These are phyloP conservation scores for Eudyptes chrysolophus DNA, from an alignment of 2,113 vertebrate species.

Conservation along the genomic window DNA sequence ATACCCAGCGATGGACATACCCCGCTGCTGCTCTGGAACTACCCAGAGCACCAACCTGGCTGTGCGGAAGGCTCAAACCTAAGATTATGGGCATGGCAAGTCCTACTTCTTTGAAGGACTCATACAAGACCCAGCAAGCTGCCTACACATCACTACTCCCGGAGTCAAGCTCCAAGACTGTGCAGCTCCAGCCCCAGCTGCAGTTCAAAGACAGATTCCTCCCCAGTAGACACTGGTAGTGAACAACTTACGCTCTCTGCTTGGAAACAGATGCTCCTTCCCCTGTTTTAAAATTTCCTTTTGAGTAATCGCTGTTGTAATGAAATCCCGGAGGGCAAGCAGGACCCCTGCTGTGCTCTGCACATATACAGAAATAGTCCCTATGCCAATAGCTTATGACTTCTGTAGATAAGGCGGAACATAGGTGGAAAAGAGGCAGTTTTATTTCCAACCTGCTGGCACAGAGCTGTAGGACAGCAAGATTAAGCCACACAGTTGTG, in stretches of 20 bases:
- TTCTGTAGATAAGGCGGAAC: not conserved
- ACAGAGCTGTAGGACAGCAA: not conserved
- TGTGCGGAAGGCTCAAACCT: not conserved
- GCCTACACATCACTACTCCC: not conserved
- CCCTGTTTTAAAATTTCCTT: not conserved
- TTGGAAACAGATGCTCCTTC: not conserved
- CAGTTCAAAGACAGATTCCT: not conserved
- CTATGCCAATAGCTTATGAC: not conserved
- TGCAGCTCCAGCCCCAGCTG: not conserved
- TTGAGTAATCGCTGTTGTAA: not conserved
- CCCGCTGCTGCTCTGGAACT: not conserved
- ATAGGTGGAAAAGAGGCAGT: not conserved
- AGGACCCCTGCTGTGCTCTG: not conserved
- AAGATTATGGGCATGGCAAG: not conserved
- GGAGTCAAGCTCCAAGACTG: not conserved
- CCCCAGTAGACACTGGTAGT: not conserved
- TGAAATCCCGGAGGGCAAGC: not conserved
- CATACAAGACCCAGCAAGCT: not conserved
- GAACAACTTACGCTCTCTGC: not conserved
- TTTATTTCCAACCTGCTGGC: not conserved
- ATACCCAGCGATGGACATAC: not conserved
- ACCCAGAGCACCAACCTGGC: not conserved
- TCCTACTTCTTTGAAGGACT: not conserved
- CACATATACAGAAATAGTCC: not conserved
- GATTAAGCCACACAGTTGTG: not conserved